These are phyloP conservation scores for Oryctes rhinoceros DNA, from an alignment of 1,140 invertebrate genomes.

Conservation along the genomic window DNA sequence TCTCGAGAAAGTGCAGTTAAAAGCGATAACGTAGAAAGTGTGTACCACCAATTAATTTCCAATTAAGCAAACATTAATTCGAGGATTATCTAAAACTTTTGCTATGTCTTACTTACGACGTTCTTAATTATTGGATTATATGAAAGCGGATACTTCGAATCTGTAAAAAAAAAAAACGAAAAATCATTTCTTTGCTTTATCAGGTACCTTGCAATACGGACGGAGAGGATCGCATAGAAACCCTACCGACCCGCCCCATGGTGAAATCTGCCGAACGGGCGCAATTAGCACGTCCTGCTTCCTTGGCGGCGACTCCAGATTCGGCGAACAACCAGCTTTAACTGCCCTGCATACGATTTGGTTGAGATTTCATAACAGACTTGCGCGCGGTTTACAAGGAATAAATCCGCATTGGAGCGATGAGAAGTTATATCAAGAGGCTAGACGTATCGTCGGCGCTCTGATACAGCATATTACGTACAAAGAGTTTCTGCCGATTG, in stretches of 20 bases:
- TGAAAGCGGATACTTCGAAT: too few relatives aligned
- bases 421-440: constrained; percentile 88
- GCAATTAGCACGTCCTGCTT: constrained; percentile 75
- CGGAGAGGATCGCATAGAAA: constrained; percentile 49
- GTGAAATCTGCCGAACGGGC: constrained; percentile 70
- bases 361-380: constrained; percentile 89
- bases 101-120: too few relatives aligned
- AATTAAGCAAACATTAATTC: neutral
- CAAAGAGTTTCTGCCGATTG: constrained; percentile 85
- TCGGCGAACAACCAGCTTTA: constrained; percentile 87
- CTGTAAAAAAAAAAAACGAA: too few relatives aligned
- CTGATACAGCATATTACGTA: constrained; percentile 89
- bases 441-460: constrained; percentile 81
- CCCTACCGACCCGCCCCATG: constrained; percentile 62
- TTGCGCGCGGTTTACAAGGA: constrained; percentile 77
- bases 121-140: too few relatives aligned
- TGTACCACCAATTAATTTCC: neutral
- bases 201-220: constrained; percentile 75
- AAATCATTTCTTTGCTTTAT: neutral
- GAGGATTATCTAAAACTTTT: too few relatives aligned
- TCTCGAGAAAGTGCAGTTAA: too few relatives aligned
- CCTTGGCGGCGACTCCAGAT: constrained; percentile 79
- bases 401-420: constrained; percentile 90
- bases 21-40: too few relatives aligned
- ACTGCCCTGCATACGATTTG: constrained; percentile 88